Evolutionary conservation across 2,888 invertebrate species (phyloP).

Genomic region (Glyphotaelius pellucidus): DNA sequence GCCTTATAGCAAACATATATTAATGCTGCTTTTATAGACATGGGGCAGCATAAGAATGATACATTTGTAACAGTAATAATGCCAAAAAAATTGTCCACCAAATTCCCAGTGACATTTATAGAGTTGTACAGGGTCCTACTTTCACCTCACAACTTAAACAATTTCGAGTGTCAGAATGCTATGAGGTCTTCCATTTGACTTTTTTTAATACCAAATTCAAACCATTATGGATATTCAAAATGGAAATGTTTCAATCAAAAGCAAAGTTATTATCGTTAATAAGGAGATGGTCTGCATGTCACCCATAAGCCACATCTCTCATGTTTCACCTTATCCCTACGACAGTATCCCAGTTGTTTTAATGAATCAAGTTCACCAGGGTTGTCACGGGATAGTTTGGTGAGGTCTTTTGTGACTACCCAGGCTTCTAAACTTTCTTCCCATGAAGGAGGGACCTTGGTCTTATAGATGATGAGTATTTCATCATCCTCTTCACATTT

Average conservation of each 20-base stretch:
- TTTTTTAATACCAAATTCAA: too few relatives aligned
- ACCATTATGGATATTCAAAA: too few relatives aligned
- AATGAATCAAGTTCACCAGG: not conserved
- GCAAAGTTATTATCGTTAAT: too few relatives aligned
- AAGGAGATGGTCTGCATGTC: not conserved
- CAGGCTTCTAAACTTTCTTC: not conserved
- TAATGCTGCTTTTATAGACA: not conserved
- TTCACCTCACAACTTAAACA: not conserved
- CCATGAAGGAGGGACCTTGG: not conserved
- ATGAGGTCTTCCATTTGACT: not conserved
- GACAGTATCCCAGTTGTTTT: too few relatives aligned
- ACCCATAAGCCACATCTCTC: not conserved
- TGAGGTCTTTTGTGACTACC: not conserved
- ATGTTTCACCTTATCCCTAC: not conserved
- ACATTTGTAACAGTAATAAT: not conserved
- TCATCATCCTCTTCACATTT: not conserved
- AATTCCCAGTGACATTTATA: not conserved
- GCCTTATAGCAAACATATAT: not conserved
- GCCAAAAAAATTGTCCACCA: not conserved
- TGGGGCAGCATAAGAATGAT: not conserved
- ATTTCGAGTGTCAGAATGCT: too few relatives aligned
- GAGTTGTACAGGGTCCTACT: not conserved
- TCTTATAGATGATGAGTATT: not conserved
- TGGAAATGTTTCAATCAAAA: too few relatives aligned
- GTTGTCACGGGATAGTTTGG: not conserved